Conservation (phyloP, 2,888 invertebrate species). For the Brachyptera putata region DNA sequence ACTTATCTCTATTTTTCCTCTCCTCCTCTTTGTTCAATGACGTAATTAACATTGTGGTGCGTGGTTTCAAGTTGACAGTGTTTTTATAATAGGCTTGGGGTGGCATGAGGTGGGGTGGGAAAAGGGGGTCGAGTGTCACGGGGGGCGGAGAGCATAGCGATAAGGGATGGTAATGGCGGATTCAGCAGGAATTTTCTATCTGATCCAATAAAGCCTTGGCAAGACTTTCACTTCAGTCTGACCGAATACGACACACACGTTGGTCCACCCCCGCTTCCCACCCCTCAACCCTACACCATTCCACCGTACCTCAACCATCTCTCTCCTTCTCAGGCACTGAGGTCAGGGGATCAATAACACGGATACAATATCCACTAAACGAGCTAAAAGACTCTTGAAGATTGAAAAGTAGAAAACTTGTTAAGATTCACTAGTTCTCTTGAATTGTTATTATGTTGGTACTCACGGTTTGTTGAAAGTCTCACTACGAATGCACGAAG, state of each 20-base stretch:
- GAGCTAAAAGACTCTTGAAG: not conserved
- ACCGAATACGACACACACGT: conserved; percentile 5
- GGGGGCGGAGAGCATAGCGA: not conserved
- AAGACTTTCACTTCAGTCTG: conserved; percentile 7
- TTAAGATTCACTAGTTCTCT: too few relatives aligned
- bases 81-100: conserved; percentile 6
- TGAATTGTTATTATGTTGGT: too few relatives aligned
- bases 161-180: conserved; percentile 17
- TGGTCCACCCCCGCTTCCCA: not conserved
- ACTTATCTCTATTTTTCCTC: too few relatives aligned
- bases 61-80: conserved; percentile 13
- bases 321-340: not conserved
- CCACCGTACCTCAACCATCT: not conserved
- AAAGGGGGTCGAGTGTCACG: not conserved
- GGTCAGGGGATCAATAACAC: not conserved
- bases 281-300: not conserved
- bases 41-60: conserved; percentile 8
- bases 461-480: too few relatives aligned
- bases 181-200: conserved; percentile 32
- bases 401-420: not conserved
- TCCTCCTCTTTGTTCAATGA: too few relatives aligned
- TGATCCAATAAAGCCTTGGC: conserved; percentile 30
- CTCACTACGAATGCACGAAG: too few relatives aligned
- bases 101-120: not conserved
- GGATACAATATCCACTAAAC: not conserved